These are phyloP conservation scores for Pristionchus entomophagus DNA, from an alignment of 2,888 invertebrate species.

Conservation along the genomic window DNA sequence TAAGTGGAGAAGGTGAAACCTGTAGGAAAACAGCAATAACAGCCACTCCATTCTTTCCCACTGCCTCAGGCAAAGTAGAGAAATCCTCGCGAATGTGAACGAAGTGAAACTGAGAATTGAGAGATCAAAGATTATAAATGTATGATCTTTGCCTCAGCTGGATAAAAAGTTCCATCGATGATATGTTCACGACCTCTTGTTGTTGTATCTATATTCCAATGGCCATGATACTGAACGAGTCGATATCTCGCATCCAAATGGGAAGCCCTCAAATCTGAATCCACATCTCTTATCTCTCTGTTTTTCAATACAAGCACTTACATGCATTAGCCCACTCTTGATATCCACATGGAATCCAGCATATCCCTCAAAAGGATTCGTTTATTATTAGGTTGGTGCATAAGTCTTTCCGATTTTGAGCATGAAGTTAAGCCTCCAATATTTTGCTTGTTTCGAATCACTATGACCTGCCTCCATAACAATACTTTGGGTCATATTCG, in stretches of 20 bases:
- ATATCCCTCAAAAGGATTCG: not conserved
- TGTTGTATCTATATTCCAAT: not conserved
- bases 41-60: not conserved
- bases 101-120: conserved; percentile 6
- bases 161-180: not conserved
- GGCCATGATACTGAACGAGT: conserved; percentile 22
- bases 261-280: conserved; percentile 24
- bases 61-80: not conserved
- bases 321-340: not conserved
- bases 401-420: too few relatives aligned
- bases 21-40: conserved; percentile 1
- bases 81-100: conserved; percentile 23
- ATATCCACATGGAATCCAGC: not conserved
- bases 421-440: too few relatives aligned
- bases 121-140: not conserved
- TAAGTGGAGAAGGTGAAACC: not conserved
- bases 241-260: conserved; percentile 22
- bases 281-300: too few relatives aligned
- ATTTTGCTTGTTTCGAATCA: too few relatives aligned
- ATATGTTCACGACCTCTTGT: conserved; percentile 36
- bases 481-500: too few relatives aligned
- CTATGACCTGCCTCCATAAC: too few relatives aligned
- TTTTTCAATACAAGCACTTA: not conserved
- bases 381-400: too few relatives aligned
- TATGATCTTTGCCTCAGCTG: not conserved